Percentiles rank a stretch among this genome's conserved stretches.
These are phyloP conservation scores for Peromyscus californicus DNA, from an alignment of 2,113 vertebrate species.

Conservation along the genomic window DNA sequence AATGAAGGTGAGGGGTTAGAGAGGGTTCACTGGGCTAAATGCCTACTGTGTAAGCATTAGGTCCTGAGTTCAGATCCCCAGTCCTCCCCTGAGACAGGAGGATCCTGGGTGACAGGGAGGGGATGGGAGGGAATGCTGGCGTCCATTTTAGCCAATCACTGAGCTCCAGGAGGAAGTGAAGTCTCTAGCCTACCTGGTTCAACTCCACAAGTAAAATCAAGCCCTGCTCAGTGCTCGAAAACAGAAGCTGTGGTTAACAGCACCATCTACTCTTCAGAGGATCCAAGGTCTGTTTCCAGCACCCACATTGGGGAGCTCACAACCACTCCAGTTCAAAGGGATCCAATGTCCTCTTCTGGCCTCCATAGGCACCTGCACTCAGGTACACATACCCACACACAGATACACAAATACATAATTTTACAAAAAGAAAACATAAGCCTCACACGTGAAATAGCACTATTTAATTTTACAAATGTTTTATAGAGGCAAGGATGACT, in stretches of 20 bases:
- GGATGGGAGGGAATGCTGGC: neutral
- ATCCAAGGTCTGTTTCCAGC: neutral
- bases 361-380: neutral
- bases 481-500: neutral
- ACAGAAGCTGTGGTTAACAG: neutral
- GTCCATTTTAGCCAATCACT: neutral
- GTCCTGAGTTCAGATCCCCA: neutral
- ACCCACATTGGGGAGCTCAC: neutral
- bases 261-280: neutral
- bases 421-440: neutral
- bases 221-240: neutral
- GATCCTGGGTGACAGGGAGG: neutral
- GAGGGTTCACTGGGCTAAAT: neutral
- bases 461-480: neutral
- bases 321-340: neutral
- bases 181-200: neutral
- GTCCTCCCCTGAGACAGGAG: neutral
- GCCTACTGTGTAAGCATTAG: neutral
- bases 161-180: neutral
- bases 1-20: neutral
- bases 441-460: neutral
- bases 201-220: conserved; percentile 10
- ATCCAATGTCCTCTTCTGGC: neutral
- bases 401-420: neutral
- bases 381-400: neutral